Evolutionary conservation across 1,140 invertebrate species (phyloP), one percentile per base, ranked within the genome.

Genomic region (Apocrypta bakeri): DNA sequence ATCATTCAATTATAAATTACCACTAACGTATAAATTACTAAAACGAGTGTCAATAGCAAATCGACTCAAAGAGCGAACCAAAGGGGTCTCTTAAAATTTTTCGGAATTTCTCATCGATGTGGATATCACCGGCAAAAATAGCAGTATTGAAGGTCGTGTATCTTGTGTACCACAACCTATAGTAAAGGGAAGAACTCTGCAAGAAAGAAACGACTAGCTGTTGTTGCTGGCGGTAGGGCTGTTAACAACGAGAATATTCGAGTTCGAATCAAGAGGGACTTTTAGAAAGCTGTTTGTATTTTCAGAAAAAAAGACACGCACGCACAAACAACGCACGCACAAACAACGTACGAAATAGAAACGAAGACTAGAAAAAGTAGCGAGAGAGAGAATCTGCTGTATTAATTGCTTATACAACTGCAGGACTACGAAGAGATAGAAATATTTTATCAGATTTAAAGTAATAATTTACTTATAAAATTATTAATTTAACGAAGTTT

Each of bases 231-330:
- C 33, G n/a, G n/a, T 33, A 25, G 37, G 48, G 33, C 31, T 17
- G 79, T 31, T 37, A 56, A 48, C 72, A 40, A 81, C 79, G 68
- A 68, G 71, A 37, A 81, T 81, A 73, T 81, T 73, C 24, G 56
- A 73, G 68, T 72, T 27, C n/a, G 27, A 79, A 79, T 80, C 29
- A 9, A 40, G 68, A 73, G 56, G 79, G 48, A 72, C 69, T 31
- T 63, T n/a, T 33, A 40, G 48, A 14, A 66, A 9, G 7, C 27
- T 11, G 63, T 66, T 66, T 66, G 12, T 68, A 56, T 29, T 68
- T 68, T 68, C 64, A 17, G 2, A 21, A 68, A 68, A 68, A n/a
- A n/a, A n/a, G n/a, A n/a, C n/a, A n/a, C n/a, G 29, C n/a, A 6
- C 1, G 40, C 33, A 9, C 33, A 37, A 37, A 37, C 33, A 2